Evolutionary conservation across 2,888 invertebrate genomes (phyloP), one percentile per base, ranked within the genome.

Genomic region (Rotaria macrura): DNA sequence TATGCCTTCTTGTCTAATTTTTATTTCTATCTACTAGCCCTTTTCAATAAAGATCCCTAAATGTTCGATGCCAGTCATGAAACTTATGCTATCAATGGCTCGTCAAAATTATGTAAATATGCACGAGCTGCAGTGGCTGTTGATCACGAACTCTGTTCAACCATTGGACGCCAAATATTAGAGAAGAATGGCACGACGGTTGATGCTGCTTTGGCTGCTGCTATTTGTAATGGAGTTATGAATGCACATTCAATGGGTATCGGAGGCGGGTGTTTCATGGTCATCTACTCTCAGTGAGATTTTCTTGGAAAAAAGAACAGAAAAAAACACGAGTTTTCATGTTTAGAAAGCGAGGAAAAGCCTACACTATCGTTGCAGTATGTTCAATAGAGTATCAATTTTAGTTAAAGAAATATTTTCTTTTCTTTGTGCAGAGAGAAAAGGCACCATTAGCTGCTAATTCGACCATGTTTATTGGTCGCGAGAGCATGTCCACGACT

Each of bases 211-310:
- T 84, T 86, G 38, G 86, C 86, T 40, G 83, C 86, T 25, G 72
- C 74, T 85, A 38, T 86, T 55, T 86, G 86, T 23, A 84, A 74
- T 79, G 84, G 84, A 17, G 47, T 86, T n/a, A 52, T 83, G 40
- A 84, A 86, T 86, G 83, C 85, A 43, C 86, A 86, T 79, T 84
- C 84, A 20, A 79, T 74, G 20, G 86, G 86, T 17, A 84, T 86
- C 23, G 86, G 86, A 25, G 84, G 86, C 17, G 86, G 86, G 14
- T 55, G 84, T 84, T 52, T 86, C n/a, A 57, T 84, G 34, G 34
- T 85, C 29, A 85, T 86, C 43, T 86, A 85, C 65, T 65, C 65
- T 34, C 14, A 20, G n/a, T 57, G 12, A 10, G 5, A 9, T 25
- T 25, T 4, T n/a, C 29, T 7, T 29, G 3, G 2, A 12, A 49